Percentiles rank a stretch among this genome's conserved stretches.
Evolutionary conservation across 2,797 vertebrate genomes (phyloP).

Genomic region (Leontocebus nigricollis): DNA sequence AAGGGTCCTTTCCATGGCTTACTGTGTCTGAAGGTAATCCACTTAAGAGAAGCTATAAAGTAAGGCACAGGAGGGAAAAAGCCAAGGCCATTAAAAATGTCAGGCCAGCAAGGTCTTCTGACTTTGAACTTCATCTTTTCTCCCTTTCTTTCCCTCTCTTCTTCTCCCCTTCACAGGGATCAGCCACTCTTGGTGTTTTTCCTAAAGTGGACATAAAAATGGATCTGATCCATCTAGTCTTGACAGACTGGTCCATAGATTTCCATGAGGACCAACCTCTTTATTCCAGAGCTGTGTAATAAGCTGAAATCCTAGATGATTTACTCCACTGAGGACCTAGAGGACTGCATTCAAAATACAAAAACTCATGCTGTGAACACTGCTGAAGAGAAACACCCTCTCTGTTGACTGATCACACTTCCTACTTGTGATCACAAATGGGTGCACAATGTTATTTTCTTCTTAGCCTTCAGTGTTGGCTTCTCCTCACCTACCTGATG

Average conservation of each 20-base stretch:
- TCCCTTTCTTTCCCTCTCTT: background rate
- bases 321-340: background rate
- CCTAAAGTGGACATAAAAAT: background rate
- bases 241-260: background rate
- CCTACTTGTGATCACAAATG: background rate
- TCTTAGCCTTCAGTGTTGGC: background rate
- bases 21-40: background rate
- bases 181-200: background rate
- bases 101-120: background rate
- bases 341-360: background rate
- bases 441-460: background rate
- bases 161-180: background rate
- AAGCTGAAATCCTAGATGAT: background rate
- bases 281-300: background rate
- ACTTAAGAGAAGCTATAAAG: background rate
- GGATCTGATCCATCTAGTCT: background rate
- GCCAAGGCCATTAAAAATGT: background rate
- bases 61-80: background rate
- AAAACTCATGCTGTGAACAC: background rate
- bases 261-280: background rate
- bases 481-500: background rate
- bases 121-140: background rate
- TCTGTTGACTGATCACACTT: background rate
- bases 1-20: background rate
- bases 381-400: background rate